phyloP scores from a whole-genome alignment of 2,797 vertebrate genomes.

The Peromyscus melanophrys region DNA sequence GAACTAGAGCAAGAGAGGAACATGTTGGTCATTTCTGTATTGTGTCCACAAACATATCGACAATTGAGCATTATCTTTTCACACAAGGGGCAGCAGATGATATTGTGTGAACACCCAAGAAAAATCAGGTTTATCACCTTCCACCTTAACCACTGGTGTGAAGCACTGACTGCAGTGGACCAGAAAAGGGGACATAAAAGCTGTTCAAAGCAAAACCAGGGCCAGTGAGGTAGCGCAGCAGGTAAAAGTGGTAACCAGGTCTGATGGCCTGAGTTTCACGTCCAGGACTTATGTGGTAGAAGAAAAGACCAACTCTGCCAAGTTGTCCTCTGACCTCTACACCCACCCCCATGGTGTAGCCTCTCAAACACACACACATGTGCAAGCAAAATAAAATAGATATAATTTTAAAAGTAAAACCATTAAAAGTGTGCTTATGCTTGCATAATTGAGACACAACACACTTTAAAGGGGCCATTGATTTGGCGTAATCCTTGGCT shows the following conservation, averaged over 20 bases:
- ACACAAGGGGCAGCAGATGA: not conserved
- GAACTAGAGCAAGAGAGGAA: not conserved
- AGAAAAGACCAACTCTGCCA: not conserved
- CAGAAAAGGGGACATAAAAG: not conserved
- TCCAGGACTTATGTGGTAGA: not conserved
- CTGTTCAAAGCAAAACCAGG: not conserved
- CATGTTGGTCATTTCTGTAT: not conserved
- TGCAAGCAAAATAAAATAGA: not conserved
- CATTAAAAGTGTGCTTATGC: not conserved
- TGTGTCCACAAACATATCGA: not conserved
- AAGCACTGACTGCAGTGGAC: not conserved
- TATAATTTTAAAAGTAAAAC: not conserved
- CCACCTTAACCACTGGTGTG: not conserved
- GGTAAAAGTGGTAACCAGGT: not conserved
- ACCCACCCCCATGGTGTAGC: no score
- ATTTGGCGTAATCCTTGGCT: not conserved
- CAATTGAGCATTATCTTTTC: not conserved
- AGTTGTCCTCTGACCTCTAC: not conserved
- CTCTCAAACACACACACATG: not conserved
- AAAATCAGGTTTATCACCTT: not conserved
- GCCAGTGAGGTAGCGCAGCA: not conserved
- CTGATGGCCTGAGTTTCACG: not conserved
- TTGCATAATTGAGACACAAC: conserved; percentile 10
- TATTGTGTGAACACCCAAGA: not conserved
- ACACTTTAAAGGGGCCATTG: not conserved